Conservation (phyloP, 2,797 vertebrate species). For the Corythornis leucogaster region DNA sequence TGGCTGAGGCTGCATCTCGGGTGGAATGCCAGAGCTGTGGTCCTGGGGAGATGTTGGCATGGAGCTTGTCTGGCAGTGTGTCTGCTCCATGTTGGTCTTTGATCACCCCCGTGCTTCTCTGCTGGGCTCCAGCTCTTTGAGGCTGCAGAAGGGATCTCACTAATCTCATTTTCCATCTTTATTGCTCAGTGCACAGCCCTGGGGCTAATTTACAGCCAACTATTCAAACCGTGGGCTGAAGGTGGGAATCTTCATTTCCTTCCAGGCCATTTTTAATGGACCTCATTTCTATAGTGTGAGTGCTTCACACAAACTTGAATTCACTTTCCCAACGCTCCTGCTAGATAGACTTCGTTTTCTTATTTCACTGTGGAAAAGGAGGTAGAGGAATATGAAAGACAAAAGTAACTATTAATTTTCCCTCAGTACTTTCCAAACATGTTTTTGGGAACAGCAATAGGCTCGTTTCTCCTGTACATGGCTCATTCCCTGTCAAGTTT, state of each 20-base stretch:
- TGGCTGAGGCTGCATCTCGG: background rate
- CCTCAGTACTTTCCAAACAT: background rate
- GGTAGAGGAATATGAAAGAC: background rate
- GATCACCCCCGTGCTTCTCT: background rate
- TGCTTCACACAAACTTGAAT: background rate
- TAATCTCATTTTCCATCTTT: background rate
- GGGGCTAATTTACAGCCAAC: background rate
- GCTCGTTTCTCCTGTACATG: background rate
- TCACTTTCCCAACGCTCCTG: background rate
- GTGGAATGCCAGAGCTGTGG: background rate
- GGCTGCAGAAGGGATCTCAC: background rate
- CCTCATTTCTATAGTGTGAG: background rate
- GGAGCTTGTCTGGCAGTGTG: background rate
- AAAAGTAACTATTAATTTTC: constrained; percentile 40
- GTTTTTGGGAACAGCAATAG: background rate
- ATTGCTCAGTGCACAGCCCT: background rate
- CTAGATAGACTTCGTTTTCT: background rate
- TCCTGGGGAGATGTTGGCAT: background rate
- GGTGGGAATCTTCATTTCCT: background rate
- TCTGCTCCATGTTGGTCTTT: background rate
- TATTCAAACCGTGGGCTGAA: background rate
- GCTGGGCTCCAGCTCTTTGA: background rate
- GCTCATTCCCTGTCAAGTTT: background rate
- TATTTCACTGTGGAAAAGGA: background rate
- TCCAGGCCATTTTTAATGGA: constrained; percentile 9